Conservation (phyloP, 2,113 vertebrate genomes). For the Brachyhypopomus gauderio region DNA sequence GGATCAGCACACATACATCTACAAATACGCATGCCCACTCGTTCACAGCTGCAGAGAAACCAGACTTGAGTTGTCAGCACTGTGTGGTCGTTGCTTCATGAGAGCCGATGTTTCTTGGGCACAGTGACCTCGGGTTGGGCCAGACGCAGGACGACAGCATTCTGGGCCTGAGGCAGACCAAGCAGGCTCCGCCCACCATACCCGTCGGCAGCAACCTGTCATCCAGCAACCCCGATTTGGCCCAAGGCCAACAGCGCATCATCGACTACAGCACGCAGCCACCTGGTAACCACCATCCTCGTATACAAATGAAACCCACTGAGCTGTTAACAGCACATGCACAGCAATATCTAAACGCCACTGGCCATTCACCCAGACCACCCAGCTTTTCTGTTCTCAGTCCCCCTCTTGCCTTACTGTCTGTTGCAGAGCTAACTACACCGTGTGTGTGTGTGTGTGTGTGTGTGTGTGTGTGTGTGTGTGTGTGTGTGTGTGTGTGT, state of each 20-base stretch:
- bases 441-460: neutral
- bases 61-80: neutral
- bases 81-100: neutral
- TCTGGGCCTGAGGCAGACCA: constrained; percentile 91
- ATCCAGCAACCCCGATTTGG: constrained; percentile 92
- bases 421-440: constrained; percentile 1
- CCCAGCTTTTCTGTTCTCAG: constrained; percentile 5
- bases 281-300: constrained; percentile 75
- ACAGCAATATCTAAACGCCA: neutral
- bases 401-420: constrained; percentile 13
- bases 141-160: constrained; percentile 99
- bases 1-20: no score
- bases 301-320: no score
- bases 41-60: no score
- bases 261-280: constrained; percentile 88
- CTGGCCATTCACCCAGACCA: neutral
- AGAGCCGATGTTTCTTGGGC: constrained; percentile 25
- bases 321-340: neutral
- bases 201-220: constrained; percentile 92
- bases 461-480: no score
- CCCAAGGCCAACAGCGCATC: constrained; percentile 96
- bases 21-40: no score
- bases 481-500: neutral
- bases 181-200: constrained; percentile 87
- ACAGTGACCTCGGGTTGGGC: constrained; percentile 93